These are phyloP conservation scores for Suillia variegata DNA, from an alignment of 2,888 invertebrate species.

Conservation along the genomic window DNA sequence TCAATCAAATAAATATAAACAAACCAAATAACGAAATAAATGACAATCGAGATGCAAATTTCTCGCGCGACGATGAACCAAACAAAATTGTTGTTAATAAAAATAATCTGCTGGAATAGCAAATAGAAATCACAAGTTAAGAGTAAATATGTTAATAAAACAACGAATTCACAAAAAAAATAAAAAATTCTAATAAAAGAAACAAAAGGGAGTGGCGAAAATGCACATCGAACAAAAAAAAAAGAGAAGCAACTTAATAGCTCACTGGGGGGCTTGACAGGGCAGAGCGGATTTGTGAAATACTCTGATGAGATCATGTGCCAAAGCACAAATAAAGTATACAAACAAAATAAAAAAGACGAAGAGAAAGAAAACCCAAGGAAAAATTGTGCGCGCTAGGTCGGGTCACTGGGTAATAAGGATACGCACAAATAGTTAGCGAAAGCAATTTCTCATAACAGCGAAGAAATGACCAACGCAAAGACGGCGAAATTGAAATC, in stretches of 20 bases:
- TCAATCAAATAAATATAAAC: too few relatives aligned
- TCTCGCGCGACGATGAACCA: too few relatives aligned
- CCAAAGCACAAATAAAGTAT: not conserved
- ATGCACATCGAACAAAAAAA: not conserved
- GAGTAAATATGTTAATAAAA: not conserved
- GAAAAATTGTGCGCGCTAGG: not conserved
- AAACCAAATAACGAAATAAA: too few relatives aligned
- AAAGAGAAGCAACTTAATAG: too few relatives aligned
- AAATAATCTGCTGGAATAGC: too few relatives aligned
- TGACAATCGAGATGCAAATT: too few relatives aligned
- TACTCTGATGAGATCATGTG: not conserved
- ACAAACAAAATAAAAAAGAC: not conserved
- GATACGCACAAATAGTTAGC: slow-evolving; percentile 11
- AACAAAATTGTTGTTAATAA: too few relatives aligned
- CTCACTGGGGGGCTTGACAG: not conserved
- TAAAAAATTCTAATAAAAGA: not conserved
- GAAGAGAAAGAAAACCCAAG: not conserved
- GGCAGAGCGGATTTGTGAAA: too few relatives aligned
- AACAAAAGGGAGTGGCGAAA: not conserved
- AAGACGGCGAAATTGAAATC: slow-evolving; percentile 3
- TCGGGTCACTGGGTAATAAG: slow-evolving; percentile 29
- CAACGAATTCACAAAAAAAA: not conserved
- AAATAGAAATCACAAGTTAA: too few relatives aligned
- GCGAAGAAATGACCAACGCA: not conserved
- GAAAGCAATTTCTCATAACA: not conserved